Evolutionary conservation across 2,797 vertebrate species (phyloP).

Genomic region (Numenius phaeopus): DNA sequence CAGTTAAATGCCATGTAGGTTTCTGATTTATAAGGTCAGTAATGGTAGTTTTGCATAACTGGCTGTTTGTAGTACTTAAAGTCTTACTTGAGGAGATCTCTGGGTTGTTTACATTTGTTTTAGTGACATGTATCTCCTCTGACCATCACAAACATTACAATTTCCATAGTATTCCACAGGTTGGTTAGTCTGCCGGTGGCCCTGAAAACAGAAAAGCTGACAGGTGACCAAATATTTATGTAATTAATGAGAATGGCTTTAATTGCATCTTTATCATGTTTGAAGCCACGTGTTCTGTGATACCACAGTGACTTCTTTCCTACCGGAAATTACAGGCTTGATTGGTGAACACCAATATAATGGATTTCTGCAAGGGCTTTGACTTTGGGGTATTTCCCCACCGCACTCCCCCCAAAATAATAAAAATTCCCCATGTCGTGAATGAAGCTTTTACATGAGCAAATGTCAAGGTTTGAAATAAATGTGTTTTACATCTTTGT

Average conservation of each 20-base stretch:
- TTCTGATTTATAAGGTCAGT: background rate
- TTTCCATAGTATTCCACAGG: background rate
- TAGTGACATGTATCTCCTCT: background rate
- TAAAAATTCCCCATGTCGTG: fast-evolving
- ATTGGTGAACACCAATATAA: background rate
- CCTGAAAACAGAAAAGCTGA: background rate
- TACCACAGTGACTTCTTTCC: background rate
- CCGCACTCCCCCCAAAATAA: too few species aligned
- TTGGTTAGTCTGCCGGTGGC: background rate
- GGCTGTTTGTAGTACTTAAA: background rate
- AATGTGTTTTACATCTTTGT: background rate
- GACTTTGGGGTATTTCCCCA: background rate
- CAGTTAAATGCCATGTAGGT: background rate
- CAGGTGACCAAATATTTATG: background rate
- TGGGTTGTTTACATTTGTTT: background rate
- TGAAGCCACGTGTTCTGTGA: background rate
- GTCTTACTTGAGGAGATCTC: background rate
- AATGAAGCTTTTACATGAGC: background rate
- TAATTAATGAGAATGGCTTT: background rate
- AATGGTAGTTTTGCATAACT: background rate
- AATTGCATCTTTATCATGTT: background rate
- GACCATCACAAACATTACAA: background rate
- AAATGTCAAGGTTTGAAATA: background rate
- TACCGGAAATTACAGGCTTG: background rate
- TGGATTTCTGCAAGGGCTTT: background rate